phyloP scores from a whole-genome alignment of 1,140 invertebrate species.

The Zelostemma sp. region DNA sequence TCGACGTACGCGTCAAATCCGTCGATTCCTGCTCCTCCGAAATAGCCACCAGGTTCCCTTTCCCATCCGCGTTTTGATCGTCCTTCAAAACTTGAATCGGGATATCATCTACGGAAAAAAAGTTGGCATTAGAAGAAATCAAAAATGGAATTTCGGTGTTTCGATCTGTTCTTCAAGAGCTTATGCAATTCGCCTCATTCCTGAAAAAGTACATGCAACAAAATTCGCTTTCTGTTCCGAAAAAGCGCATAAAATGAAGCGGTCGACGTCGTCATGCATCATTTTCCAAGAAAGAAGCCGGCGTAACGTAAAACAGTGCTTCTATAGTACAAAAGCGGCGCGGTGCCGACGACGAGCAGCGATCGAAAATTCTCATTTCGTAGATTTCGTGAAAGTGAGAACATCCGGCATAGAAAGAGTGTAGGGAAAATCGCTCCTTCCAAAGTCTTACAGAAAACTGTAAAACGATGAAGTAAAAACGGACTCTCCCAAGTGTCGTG shows the following conservation, averaged over 20 bases:
- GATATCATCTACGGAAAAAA: slow-evolving; percentile 62
- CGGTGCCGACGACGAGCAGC: neutral
- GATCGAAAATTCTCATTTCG: neutral
- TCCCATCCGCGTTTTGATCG: slow-evolving; percentile 53
- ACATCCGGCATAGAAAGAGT: too few relatives aligned
- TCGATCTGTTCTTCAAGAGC: neutral
- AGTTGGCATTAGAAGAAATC: neutral
- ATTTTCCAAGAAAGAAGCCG: too few relatives aligned
- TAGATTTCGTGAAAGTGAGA: neutral
- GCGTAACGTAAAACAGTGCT: too few relatives aligned
- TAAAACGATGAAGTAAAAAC: too few relatives aligned
- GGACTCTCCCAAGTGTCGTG: neutral
- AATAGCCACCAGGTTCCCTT: slow-evolving; percentile 62
- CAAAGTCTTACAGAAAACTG: too few relatives aligned
- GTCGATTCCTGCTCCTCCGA: slow-evolving; percentile 57
- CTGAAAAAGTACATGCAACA: too few relatives aligned
- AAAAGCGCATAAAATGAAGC: too few relatives aligned
- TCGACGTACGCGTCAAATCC: slow-evolving; percentile 53
- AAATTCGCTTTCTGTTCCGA: too few relatives aligned
- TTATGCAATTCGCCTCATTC: too few relatives aligned
- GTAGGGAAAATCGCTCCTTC: too few relatives aligned
- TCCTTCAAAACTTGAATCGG: slow-evolving; percentile 65
- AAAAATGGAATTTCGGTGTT: neutral
- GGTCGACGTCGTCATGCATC: too few relatives aligned
- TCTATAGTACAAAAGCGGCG: too few relatives aligned